These are phyloP conservation scores for Mesembrinibis cayennensis DNA, from an alignment of 2,113 vertebrate species.

Conservation along the genomic window DNA sequence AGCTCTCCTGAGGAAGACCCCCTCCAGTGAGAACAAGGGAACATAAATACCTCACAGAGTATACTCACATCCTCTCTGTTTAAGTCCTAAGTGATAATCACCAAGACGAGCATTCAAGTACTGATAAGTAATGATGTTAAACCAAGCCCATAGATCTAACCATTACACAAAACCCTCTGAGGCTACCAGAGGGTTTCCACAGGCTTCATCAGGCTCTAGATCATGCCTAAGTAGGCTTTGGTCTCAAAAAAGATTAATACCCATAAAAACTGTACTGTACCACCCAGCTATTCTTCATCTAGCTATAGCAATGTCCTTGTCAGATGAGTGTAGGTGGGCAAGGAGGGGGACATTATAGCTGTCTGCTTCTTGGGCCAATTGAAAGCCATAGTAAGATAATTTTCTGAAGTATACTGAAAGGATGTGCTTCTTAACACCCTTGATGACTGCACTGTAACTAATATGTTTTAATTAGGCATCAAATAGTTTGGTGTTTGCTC, in stretches of 20 bases:
- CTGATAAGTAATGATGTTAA: not conserved
- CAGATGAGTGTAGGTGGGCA: not conserved
- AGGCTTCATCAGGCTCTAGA: not conserved
- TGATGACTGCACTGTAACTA: not conserved
- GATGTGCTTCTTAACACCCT: not conserved
- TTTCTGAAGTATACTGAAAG: not conserved
- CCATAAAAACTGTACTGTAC: not conserved
- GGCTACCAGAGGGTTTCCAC: not conserved
- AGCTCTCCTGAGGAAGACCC: not conserved
- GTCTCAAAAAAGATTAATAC: not conserved
- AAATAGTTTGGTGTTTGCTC: not conserved
- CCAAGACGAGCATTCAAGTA: not conserved
- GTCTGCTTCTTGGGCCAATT: not conserved
- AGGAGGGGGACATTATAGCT: not conserved
- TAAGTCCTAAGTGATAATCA: not conserved
- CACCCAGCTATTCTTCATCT: not conserved
- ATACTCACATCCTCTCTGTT: not conserved
- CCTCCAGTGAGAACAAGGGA: not conserved
- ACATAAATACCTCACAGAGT: not conserved
- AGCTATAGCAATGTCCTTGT: not conserved
- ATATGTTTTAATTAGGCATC: slow-evolving; percentile 11
- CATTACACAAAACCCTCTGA: not conserved
- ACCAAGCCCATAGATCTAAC: not conserved
- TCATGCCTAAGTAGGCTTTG: not conserved
- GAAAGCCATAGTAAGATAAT: not conserved